These are phyloP conservation scores for Elephas maximus DNA, from an alignment of 2,113 vertebrate species.

Conservation along the genomic window DNA sequence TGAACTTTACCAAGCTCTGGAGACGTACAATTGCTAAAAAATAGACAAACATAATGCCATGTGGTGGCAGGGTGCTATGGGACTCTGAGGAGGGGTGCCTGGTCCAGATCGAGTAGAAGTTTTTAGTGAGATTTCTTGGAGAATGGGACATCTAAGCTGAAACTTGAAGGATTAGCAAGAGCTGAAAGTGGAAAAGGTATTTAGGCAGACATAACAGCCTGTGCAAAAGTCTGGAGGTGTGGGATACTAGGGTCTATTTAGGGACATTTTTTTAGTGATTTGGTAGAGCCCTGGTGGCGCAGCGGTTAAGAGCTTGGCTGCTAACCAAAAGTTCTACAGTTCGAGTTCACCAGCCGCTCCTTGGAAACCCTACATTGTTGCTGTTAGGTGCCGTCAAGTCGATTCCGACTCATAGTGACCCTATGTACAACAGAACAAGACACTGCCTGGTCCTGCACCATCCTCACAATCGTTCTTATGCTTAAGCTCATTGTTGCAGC, in stretches of 20 bases:
- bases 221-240: not conserved
- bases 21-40: not conserved
- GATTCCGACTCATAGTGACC: too few relatives aligned
- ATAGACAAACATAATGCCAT: not conserved
- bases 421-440: too few relatives aligned
- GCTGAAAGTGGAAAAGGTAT: not conserved
- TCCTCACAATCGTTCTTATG: too few relatives aligned
- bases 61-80: not conserved
- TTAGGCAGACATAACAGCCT: not conserved
- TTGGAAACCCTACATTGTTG: too few relatives aligned
- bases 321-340: too few relatives aligned
- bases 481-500: too few relatives aligned
- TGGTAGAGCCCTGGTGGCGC: too few relatives aligned
- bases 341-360: too few relatives aligned
- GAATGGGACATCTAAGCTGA: not conserved
- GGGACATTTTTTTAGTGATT: not conserved
- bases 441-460: too few relatives aligned
- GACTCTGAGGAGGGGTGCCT: not conserved
- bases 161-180: not conserved
- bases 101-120: not conserved
- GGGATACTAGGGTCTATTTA: not conserved
- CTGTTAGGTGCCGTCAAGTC: too few relatives aligned
- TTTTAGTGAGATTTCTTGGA: not conserved
- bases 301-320: too few relatives aligned
- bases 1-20: not conserved